These are phyloP conservation scores for Holothuria leucospilota DNA, from an alignment of 53 echinoderm and acorn worm genomes.

Conservation along the genomic window DNA sequence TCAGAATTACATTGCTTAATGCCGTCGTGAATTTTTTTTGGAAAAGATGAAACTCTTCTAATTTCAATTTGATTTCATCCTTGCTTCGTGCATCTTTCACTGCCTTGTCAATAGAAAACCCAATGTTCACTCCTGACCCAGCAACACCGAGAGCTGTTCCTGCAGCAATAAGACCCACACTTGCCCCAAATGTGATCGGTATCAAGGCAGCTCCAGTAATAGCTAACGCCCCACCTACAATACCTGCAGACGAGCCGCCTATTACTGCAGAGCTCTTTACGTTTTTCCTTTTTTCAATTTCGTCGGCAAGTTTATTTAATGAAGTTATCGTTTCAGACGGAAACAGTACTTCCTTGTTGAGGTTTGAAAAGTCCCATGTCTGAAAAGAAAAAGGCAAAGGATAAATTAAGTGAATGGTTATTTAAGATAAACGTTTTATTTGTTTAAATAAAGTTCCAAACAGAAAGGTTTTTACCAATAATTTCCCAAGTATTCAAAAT, in stretches of 20 bases:
- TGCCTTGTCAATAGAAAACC: slow-evolving; percentile 5
- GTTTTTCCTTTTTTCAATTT: not conserved
- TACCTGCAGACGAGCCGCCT: slow-evolving; percentile 5
- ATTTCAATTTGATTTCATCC: not conserved
- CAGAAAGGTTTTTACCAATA: no score
- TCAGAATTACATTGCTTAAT: no score
- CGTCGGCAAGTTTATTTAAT: not conserved
- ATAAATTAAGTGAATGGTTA: no score
- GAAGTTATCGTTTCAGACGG: not conserved
- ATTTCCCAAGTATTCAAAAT: no score
- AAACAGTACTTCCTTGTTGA: no score
- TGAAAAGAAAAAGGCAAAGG: no score
- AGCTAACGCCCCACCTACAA: not conserved
- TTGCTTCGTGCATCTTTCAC: not conserved
- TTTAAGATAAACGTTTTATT: no score
- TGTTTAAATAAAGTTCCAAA: no score
- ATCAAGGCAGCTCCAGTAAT: not conserved
- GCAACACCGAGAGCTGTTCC: not conserved
- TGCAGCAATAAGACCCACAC: not conserved
- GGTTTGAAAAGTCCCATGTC: no score
- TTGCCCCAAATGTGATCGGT: slow-evolving; percentile 1
- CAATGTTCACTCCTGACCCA: not conserved
- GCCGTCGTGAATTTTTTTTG: no score
- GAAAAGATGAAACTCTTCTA: not conserved
- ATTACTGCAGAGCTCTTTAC: not conserved